phyloP scores from a whole-genome alignment of 2,113 vertebrate species.

The Oreochromis tanganicae region DNA sequence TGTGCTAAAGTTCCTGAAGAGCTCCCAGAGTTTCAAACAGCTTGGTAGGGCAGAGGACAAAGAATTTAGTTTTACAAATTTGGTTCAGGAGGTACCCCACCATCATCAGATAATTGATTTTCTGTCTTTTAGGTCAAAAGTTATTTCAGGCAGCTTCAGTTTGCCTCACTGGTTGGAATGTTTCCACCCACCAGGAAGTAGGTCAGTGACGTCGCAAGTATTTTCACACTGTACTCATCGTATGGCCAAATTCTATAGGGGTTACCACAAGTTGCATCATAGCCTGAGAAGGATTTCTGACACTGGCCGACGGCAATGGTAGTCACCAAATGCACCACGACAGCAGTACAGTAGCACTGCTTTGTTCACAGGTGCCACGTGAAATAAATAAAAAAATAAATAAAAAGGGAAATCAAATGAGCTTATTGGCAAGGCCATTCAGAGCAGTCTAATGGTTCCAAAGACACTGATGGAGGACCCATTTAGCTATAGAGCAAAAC shows the following conservation, averaged over 20 bases:
- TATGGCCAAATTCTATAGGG: not conserved
- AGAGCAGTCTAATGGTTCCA: slow-evolving; percentile 19
- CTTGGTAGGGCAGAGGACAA: not conserved
- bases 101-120: not conserved
- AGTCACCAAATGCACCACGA: not conserved
- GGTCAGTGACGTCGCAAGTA: not conserved
- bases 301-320: not conserved
- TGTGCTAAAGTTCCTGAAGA: not conserved
- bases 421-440: slow-evolving; percentile 6
- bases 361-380: not conserved
- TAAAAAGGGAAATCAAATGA: slow-evolving; percentile 8
- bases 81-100: not conserved
- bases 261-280: slow-evolving; percentile 33
- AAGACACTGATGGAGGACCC: slow-evolving; percentile 22
- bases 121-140: not conserved
- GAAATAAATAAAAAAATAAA: not conserved
- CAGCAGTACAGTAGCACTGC: not conserved
- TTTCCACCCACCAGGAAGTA: not conserved
- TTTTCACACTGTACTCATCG: not conserved
- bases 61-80: not conserved
- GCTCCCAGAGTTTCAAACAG: not conserved
- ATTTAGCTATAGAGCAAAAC: slow-evolving; percentile 32
- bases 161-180: not conserved
- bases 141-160: not conserved
- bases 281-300: not conserved